Conservation (phyloP, 2,113 vertebrate species). For the Craseonycteris thonglongyai region DNA sequence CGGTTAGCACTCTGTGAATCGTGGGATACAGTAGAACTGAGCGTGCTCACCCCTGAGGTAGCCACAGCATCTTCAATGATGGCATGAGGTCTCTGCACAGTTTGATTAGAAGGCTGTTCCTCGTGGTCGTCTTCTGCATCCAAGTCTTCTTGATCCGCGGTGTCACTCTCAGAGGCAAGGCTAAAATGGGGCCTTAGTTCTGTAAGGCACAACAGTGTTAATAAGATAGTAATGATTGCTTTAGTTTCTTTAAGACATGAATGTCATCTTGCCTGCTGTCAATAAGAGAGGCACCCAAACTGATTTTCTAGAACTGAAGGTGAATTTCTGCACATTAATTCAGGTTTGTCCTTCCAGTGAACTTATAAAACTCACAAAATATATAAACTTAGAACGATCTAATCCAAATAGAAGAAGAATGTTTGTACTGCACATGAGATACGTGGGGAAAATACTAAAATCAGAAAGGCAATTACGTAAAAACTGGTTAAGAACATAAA, state of each 20-base stretch:
- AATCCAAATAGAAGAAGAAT: conserved; percentile 12
- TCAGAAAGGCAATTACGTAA: neutral
- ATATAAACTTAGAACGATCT: neutral
- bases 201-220: conserved; percentile 57
- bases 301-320: neutral
- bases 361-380: neutral
- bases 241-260: neutral
- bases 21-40: conserved; percentile 94
- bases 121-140: conserved; percentile 85
- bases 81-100: conserved; percentile 76
- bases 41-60: conserved; percentile 98
- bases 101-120: conserved; percentile 80
- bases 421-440: neutral
- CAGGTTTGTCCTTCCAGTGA: neutral
- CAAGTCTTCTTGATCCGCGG: conserved; percentile 91
- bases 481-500: neutral
- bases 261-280: neutral
- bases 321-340: neutral
- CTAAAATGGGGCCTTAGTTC: conserved; percentile 97
- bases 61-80: conserved; percentile 89
- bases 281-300: neutral
- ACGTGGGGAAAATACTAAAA: neutral
- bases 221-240: neutral
- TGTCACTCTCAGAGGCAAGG: conserved; percentile 95
- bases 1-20: conserved; percentile 90